Conservation (phyloP, 1,140 invertebrate genomes). For the honey bee (Apis mellifera) region DNA sequence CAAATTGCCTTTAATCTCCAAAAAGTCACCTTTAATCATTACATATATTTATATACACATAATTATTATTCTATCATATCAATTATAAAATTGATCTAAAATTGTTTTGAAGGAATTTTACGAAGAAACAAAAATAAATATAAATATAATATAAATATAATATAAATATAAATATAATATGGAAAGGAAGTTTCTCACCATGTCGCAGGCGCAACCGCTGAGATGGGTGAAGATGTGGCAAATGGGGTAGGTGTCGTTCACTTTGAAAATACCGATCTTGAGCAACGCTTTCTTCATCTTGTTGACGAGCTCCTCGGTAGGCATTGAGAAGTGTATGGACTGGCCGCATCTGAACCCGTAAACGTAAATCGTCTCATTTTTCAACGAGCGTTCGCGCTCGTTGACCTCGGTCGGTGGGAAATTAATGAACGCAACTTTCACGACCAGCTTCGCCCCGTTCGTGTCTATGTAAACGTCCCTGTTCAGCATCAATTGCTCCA, state of each 20-base stretch:
- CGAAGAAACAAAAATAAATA: too few relatives aligned
- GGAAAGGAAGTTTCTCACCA: slow-evolving; percentile 10
- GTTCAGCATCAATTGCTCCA: slow-evolving; percentile 13
- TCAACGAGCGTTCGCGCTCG: neutral
- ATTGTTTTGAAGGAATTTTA: too few relatives aligned
- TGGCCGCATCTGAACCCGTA: slow-evolving; percentile 16
- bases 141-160: too few relatives aligned
- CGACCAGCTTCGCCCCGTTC: neutral
- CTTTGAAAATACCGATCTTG: slow-evolving; percentile 17
- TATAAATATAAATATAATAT: too few relatives aligned
- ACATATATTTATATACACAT: too few relatives aligned
- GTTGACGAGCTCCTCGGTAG: neutral
- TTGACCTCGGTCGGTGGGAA: neutral
- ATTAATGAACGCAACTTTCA: slow-evolving; percentile 11
- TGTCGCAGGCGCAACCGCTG: slow-evolving; percentile 33
- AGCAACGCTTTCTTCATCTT: slow-evolving; percentile 9
- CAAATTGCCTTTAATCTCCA: too few relatives aligned
- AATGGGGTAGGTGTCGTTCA: slow-evolving; percentile 20
- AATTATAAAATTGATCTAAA: too few relatives aligned
- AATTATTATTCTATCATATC: too few relatives aligned
- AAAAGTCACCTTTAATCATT: too few relatives aligned
- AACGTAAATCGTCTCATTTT: slow-evolving; percentile 2
- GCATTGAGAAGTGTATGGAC: slow-evolving; percentile 18
- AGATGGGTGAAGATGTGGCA: neutral
- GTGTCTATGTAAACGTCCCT: slow-evolving; percentile 8